Conservation (phyloP, 1,140 invertebrate genomes). For the Pectinophora gossypiella region DNA sequence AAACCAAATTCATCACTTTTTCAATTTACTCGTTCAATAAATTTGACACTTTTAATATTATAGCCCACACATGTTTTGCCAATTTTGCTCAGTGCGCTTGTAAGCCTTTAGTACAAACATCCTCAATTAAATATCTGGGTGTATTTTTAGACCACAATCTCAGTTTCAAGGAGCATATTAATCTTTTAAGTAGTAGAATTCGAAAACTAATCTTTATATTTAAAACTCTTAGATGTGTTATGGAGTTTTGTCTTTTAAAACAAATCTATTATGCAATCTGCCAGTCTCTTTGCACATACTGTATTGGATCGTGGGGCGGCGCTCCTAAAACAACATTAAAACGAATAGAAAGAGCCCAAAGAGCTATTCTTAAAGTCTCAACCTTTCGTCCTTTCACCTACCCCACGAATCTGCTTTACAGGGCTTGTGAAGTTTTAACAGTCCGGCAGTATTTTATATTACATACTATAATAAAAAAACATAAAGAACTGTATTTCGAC, state of each 20-base stretch:
- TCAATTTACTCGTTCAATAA: background rate
- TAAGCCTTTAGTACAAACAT: background rate
- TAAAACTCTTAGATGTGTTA: slow-evolving; percentile 1
- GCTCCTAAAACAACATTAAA: background rate
- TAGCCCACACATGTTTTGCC: background rate
- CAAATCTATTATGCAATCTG: background rate
- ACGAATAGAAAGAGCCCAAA: background rate
- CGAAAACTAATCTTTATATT: slow-evolving; percentile 2
- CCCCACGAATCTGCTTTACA: background rate
- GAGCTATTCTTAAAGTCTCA: background rate
- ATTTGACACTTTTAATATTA: background rate
- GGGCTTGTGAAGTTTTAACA: background rate
- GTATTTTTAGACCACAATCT: background rate
- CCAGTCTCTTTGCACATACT: background rate
- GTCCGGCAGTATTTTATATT: background rate
- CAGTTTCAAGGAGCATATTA: background rate
- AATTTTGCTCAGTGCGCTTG: background rate
- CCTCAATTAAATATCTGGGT: slow-evolving; percentile 3
- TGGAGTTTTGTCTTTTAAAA: background rate
- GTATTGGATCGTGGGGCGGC: background rate
- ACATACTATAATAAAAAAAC: background rate
- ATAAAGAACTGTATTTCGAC: background rate
- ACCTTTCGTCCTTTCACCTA: background rate
- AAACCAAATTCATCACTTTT: background rate
- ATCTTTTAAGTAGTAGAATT: background rate